Percentiles rank a stretch among this genome's conserved stretches.
These are phyloP conservation scores for Discoglossus pictus DNA, from an alignment of 2,797 vertebrate genomes.

Conservation along the genomic window DNA sequence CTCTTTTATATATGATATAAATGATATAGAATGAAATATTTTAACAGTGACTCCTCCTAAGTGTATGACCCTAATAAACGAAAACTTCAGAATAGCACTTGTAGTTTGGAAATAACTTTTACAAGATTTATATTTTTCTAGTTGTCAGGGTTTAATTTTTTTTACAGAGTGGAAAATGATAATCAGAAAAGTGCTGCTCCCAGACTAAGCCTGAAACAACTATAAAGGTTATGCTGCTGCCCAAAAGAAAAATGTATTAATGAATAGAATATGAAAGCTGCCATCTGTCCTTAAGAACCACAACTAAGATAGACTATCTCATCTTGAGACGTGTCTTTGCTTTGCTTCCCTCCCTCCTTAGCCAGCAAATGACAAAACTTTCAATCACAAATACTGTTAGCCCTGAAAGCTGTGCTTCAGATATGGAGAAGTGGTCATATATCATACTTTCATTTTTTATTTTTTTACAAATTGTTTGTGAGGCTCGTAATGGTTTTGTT, in stretches of 20 bases:
- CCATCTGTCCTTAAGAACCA: conserved; percentile 45
- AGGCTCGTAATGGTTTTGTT: conserved; percentile 44
- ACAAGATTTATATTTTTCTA: no score
- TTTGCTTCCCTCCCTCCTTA: conserved; percentile 30
- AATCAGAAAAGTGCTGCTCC: conserved; percentile 1
- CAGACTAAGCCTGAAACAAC: conserved; percentile 10
- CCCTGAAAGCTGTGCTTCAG: conserved; percentile 29
- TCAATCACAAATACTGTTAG: conserved; percentile 47
- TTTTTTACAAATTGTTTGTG: conserved; percentile 49
- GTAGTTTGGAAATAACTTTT: no score
- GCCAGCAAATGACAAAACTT: conserved; percentile 43
- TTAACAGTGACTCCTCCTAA: no score
- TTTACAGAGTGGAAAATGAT: no score
- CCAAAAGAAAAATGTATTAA: conserved; percentile 42
- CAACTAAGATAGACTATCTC: conserved; percentile 42
- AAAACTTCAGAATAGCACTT: no score
- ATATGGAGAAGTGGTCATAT: conserved; percentile 36
- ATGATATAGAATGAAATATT: no score
- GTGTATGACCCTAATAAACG: no score
- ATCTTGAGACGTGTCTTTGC: conserved; percentile 39
- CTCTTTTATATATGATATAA: no score
- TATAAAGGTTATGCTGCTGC: conserved; percentile 25
- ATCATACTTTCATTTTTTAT: conserved; percentile 36
- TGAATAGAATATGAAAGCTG: conserved; percentile 44
- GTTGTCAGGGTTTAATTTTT: no score